These are phyloP conservation scores for Diarsia dahlii DNA, from an alignment of 2,888 invertebrate species.

Conservation along the genomic window DNA sequence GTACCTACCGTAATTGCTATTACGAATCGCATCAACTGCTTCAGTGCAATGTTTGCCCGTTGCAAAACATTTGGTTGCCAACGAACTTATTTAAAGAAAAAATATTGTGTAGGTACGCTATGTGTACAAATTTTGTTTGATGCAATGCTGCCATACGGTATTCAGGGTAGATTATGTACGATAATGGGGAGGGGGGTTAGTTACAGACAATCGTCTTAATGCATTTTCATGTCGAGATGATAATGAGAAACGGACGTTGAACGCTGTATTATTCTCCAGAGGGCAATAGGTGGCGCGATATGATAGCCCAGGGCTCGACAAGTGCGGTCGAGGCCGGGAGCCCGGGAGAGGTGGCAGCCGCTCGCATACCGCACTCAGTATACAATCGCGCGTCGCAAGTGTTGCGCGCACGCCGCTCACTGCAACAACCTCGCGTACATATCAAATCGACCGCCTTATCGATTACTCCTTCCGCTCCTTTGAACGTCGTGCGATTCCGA, in stretches of 20 bases:
- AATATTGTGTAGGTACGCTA: too few species aligned
- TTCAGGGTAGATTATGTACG: not conserved
- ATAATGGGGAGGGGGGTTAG: not conserved
- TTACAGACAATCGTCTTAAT: slow-evolving; percentile 61
- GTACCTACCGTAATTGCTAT: slow-evolving; percentile 44
- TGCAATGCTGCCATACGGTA: not conserved
- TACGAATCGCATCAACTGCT: slow-evolving; percentile 48
- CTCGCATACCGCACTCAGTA: slow-evolving; percentile 84
- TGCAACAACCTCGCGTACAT: slow-evolving; percentile 76
- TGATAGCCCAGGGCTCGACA: slow-evolving; percentile 83
- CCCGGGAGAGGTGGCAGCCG: slow-evolving; percentile 85
- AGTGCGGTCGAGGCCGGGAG: slow-evolving; percentile 87
- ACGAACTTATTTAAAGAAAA: not conserved
- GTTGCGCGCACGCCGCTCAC: slow-evolving; percentile 87
- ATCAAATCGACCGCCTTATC: slow-evolving; percentile 81
- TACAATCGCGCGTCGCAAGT: slow-evolving; percentile 87
- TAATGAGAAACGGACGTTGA: slow-evolving; percentile 83
- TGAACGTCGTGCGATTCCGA: slow-evolving; percentile 74
- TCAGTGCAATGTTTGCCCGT: slow-evolving; percentile 29
- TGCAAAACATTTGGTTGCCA: slow-evolving; percentile 17
- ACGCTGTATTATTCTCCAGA: slow-evolving; percentile 83
- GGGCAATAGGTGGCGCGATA: slow-evolving; percentile 86
- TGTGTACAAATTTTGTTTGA: not conserved
- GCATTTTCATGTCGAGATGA: slow-evolving; percentile 74
- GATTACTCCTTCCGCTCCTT: slow-evolving; percentile 78